phyloP scores from a whole-genome alignment of 2,113 vertebrate genomes.

The Callocephalon fimbriatum region DNA sequence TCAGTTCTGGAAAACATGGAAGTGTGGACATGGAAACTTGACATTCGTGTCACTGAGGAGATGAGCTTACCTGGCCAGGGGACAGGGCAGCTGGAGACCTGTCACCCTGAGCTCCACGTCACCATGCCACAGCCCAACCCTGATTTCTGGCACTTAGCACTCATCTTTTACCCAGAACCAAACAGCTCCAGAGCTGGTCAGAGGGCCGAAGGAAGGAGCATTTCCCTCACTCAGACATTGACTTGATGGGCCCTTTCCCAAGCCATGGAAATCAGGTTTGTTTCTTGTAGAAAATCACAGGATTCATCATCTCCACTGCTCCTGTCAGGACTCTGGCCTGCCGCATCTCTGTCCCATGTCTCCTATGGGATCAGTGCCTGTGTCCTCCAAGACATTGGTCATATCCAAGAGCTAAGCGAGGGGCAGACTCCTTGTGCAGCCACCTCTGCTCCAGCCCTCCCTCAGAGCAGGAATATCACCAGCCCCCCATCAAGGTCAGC shows the following conservation, averaged over 20 bases:
- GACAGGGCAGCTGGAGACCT: not conserved
- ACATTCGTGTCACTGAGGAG: not conserved
- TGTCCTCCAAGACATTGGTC: not conserved
- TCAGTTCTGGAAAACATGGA: not conserved
- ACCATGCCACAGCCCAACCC: not conserved
- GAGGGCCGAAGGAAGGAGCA: not conserved
- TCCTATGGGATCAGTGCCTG: not conserved
- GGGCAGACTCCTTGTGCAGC: not conserved
- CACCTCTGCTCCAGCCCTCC: not conserved
- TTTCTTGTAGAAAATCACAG: not conserved
- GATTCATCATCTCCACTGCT: not conserved
- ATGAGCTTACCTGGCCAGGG: rapidly evolving
- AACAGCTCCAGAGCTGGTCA: not conserved
- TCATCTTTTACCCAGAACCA: not conserved
- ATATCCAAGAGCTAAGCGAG: not conserved
- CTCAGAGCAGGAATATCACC: not conserved
- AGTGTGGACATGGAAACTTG: not conserved
- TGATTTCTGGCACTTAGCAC: not conserved
- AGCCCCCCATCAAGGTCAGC: not conserved
- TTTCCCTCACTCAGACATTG: not conserved
- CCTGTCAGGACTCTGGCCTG: not conserved
- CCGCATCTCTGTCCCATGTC: not conserved
- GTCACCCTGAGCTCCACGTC: not conserved
- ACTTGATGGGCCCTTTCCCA: rapidly evolving
- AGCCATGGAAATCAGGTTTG: rapidly evolving